Evolutionary conservation across 2,113 vertebrate species (phyloP).

Genomic region (Alethe castanea): DNA sequence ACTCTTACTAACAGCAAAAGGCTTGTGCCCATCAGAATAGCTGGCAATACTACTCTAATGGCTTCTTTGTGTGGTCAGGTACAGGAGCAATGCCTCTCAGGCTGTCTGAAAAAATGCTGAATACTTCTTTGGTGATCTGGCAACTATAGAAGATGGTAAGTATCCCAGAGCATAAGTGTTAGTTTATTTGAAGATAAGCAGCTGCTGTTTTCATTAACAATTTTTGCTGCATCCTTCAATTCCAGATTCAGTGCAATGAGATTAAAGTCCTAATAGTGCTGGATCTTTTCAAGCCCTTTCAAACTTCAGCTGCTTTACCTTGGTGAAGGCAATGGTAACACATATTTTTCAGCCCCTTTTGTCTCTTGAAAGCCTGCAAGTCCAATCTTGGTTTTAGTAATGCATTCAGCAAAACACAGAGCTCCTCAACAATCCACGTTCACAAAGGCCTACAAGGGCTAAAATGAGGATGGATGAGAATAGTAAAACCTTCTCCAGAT

Average conservation of each 20-base stretch:
- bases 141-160: not conserved
- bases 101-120: not conserved
- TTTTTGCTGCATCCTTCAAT: not conserved
- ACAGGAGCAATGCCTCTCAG: not conserved
- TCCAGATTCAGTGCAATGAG: not conserved
- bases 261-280: not conserved
- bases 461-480: conserved; percentile 6
- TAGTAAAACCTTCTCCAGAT: not conserved
- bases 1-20: conserved; percentile 4
- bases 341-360: not conserved
- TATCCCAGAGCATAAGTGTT: not conserved
- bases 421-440: not conserved
- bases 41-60: not conserved
- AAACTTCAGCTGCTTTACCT: not conserved
- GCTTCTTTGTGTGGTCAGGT: not conserved
- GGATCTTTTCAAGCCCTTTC: not conserved
- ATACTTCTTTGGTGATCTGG: not conserved
- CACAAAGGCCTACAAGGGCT: not conserved
- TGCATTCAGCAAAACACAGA: conserved; percentile 1
- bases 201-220: not conserved
- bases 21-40: not conserved
- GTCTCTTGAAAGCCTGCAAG: not conserved
- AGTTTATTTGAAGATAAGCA: not conserved
- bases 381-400: not conserved
- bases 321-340: not conserved